Percentiles rank a stretch among this genome's conserved stretches.
Evolutionary conservation across 2,797 vertebrate genomes (phyloP).

Genomic region (Acipenser oxyrinchus): DNA sequence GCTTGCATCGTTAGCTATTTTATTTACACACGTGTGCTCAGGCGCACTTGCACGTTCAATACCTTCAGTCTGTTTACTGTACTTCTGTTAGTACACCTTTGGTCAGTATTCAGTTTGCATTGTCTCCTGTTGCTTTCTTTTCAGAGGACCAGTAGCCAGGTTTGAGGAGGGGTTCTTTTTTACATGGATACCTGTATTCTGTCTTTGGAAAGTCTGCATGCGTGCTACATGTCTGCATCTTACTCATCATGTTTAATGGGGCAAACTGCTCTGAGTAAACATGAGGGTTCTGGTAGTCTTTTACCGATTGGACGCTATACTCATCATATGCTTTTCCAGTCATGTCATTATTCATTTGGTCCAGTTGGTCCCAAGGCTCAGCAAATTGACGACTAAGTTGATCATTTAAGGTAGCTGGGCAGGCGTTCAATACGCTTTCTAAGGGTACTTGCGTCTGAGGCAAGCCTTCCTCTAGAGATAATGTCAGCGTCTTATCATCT

Average conservation of each 20-base stretch:
- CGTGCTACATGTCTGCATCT: constrained; percentile 33
- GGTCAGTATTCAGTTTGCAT: no score
- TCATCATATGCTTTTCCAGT: constrained; percentile 28
- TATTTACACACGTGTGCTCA: no score
- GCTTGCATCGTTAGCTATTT: no score
- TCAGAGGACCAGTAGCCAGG: constrained; percentile 15
- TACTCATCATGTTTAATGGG: constrained; percentile 34
- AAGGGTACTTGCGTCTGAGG: constrained; percentile 38
- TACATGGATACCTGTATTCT: constrained; percentile 46
- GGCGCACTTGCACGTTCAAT: no score
- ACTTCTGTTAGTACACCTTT: no score
- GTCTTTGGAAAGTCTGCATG: constrained; percentile 38
- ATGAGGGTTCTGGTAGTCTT: constrained; percentile 37
- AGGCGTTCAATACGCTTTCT: constrained; percentile 44
- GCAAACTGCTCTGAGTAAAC: constrained; percentile 34
- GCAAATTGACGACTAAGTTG: constrained; percentile 32
- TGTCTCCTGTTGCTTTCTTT: constrained; percentile 15
- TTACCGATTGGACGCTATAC: constrained; percentile 29
- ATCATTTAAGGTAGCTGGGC: constrained; percentile 30
- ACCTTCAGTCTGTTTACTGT: no score
- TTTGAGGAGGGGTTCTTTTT: constrained; percentile 53
- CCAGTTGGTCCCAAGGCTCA: constrained; percentile 31
- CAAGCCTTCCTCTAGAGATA: constrained; percentile 28
- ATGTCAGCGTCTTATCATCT: constrained; percentile 38
- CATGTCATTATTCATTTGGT: constrained; percentile 17